Conservation (phyloP, 2,113 vertebrate species). For the Vimba vimba region DNA sequence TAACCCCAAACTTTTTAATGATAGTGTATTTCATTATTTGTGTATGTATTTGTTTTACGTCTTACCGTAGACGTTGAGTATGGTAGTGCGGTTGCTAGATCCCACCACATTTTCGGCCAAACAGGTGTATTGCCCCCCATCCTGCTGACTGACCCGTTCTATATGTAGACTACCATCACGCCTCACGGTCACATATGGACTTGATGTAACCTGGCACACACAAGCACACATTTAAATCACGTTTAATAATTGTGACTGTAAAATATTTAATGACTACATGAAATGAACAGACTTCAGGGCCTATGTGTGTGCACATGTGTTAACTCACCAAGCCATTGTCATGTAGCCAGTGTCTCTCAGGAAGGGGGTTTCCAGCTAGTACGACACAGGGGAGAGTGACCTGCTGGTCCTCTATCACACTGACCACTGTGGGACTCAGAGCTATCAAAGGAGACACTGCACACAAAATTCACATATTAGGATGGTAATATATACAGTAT, state of each 20-base stretch:
- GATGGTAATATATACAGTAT: neutral
- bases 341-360: constrained; percentile 91
- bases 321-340: constrained; percentile 84
- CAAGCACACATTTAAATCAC: neutral
- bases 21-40: neutral
- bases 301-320: neutral
- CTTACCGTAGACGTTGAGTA: constrained; percentile 85
- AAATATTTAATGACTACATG: neutral
- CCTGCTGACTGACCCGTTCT: constrained; percentile 85
- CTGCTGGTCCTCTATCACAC: constrained; percentile 89
- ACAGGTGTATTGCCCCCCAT: constrained; percentile 88
- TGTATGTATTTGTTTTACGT: neutral
- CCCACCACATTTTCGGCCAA: constrained; percentile 87
- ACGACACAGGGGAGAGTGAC: constrained; percentile 90
- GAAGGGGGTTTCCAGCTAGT: constrained; percentile 92
- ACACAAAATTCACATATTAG: constrained; percentile 41
- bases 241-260: neutral
- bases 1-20: too few relatives aligned
- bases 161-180: constrained; percentile 93
- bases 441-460: constrained; percentile 88
- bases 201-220: constrained; percentile 81
- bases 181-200: constrained; percentile 83
- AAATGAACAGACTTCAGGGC: neutral
- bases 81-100: constrained; percentile 83
- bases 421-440: constrained; percentile 82